Percentiles rank a stretch among this genome's conserved stretches.
Evolutionary conservation across 1,140 invertebrate species (phyloP).

Genomic region (Drosophila nannoptera): DNA sequence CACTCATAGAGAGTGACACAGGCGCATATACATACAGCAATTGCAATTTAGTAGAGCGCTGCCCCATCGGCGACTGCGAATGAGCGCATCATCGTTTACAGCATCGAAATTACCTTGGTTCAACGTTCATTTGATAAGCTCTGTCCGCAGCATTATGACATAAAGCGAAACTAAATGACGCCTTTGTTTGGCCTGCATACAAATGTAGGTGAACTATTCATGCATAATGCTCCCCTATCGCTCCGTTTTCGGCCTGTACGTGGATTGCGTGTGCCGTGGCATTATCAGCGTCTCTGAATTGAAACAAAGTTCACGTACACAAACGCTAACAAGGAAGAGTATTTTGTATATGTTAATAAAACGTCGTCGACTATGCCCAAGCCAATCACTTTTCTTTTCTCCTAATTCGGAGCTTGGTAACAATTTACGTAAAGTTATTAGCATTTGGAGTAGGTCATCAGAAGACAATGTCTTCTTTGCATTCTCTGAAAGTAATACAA

Average conservation of each 20-base stretch:
- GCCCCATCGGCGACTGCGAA: constrained; percentile 16
- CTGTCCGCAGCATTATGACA: constrained; percentile 27
- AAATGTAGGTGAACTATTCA: constrained; percentile 20
- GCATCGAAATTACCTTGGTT: constrained; percentile 38
- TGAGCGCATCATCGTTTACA: constrained; percentile 16
- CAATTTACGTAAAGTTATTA: neutral
- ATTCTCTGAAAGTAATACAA: no score
- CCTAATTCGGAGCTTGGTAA: neutral
- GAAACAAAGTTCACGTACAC: constrained; percentile 26
- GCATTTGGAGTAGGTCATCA: neutral
- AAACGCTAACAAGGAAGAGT: neutral
- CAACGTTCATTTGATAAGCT: constrained; percentile 31
- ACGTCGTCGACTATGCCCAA: neutral
- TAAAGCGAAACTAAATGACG: constrained; percentile 7
- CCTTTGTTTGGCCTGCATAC: constrained; percentile 21
- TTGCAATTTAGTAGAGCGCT: constrained; percentile 25
- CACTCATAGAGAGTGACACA: neutral
- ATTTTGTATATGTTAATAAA: neutral
- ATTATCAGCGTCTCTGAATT: constrained; percentile 13
- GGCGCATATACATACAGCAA: constrained; percentile 27
- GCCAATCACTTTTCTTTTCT: constrained; percentile 2
- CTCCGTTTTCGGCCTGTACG: neutral
- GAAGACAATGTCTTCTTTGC: neutral
- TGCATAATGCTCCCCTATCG: neutral
- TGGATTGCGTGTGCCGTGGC: constrained; percentile 15